Conservation (phyloP, 2,797 vertebrate species). For the Morus bassanus region DNA sequence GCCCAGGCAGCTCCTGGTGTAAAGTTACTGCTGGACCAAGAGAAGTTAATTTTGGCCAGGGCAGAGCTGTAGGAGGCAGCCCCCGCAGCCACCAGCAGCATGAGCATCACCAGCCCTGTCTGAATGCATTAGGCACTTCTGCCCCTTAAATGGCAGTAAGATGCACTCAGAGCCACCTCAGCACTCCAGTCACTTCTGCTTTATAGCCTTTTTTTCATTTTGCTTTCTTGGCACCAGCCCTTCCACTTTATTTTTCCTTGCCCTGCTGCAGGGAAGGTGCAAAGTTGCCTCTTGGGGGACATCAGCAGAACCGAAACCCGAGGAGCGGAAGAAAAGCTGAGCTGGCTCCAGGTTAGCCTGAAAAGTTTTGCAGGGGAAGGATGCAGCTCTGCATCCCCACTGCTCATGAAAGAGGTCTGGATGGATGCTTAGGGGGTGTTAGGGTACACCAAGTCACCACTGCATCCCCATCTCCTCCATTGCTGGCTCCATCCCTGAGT, state of each 20-base stretch:
- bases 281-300: neutral
- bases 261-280: neutral
- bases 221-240: neutral
- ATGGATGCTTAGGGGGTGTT: neutral
- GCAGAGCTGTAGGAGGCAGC: neutral
- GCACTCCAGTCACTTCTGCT: constrained; percentile 18
- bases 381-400: neutral
- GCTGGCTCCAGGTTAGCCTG: neutral
- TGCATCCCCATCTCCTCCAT: neutral
- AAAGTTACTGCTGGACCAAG: fast-evolving
- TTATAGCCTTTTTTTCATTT: neutral
- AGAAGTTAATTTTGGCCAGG: neutral
- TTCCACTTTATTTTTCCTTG: neutral
- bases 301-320: neutral
- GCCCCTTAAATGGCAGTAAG: neutral
- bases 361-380: neutral
- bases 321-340: neutral
- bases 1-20: neutral
- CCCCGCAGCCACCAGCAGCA: neutral
- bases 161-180: neutral
- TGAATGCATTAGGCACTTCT: neutral
- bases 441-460: fast-evolving
- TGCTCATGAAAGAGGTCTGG: neutral
- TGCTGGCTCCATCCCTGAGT: neutral
- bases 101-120: neutral